phyloP scores from a whole-genome alignment of 2,113 vertebrate species.

The Poecile atricapillus region DNA sequence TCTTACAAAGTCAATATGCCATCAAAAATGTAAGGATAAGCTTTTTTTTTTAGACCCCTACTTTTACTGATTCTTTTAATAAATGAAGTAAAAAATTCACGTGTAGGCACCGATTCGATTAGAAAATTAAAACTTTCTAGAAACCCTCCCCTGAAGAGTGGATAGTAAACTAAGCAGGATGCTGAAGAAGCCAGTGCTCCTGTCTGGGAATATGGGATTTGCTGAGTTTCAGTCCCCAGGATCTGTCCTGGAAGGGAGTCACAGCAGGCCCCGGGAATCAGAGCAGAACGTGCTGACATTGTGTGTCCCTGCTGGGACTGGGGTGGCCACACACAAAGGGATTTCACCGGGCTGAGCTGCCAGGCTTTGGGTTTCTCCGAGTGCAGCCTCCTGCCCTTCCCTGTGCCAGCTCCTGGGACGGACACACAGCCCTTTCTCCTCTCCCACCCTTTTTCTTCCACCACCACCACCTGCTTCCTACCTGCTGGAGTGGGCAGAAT shows the following conservation, averaged over 20 bases:
- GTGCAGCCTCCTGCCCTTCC: background rate
- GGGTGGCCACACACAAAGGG: background rate
- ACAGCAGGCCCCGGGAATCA: slow-evolving; percentile 4
- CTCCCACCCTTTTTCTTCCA: slow-evolving; percentile 3
- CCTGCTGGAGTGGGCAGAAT: slow-evolving; percentile 42
- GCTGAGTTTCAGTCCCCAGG: background rate
- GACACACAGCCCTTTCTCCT: background rate
- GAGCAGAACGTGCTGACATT: slow-evolving; percentile 38
- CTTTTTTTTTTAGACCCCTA: background rate
- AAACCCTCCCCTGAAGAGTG: background rate
- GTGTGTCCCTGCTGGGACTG: background rate
- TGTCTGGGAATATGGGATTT: background rate
- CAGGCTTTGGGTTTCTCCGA: background rate
- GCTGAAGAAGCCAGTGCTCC: background rate
- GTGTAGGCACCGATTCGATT: background rate
- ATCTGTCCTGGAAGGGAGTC: background rate
- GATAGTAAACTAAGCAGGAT: background rate
- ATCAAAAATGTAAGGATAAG: background rate
- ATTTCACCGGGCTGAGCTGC: background rate
- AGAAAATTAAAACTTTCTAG: background rate
- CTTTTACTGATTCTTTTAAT: background rate
- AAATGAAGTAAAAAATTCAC: background rate
- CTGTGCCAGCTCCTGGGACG: slow-evolving; percentile 4
- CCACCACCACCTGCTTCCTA: slow-evolving; percentile 27
- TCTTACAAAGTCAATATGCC: slow-evolving; percentile 18